A percentile compares a stretch with the other conserved stretches of the same genome.
These are phyloP conservation scores for Corythoichthys intestinalis DNA, from an alignment of 2,113 vertebrate species.

Conservation along the genomic window DNA sequence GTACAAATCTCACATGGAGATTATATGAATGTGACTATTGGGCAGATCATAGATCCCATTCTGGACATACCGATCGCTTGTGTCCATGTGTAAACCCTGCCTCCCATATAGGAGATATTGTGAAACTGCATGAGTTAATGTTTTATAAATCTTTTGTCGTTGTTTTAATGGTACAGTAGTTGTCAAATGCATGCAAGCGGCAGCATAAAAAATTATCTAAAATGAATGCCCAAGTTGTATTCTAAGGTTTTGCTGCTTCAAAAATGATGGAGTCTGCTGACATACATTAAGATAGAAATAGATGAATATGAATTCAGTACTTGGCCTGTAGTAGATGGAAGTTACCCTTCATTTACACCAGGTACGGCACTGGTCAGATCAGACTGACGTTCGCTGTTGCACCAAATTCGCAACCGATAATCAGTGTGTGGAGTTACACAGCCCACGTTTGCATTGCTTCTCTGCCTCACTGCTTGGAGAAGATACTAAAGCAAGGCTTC, in stretches of 20 bases:
- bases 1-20: no score
- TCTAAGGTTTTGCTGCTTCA: constrained; percentile 13
- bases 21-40: no score
- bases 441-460: no score
- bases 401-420: no score
- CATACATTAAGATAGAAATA: constrained; percentile 11
- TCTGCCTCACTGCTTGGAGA: no score
- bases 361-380: no score
- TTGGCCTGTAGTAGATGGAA: constrained; percentile 39
- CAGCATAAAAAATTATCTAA: constrained; percentile 10
- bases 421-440: no score
- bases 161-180: neutral
- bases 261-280: constrained; percentile 16
- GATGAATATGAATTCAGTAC: constrained; percentile 21
- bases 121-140: neutral
- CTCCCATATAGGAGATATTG: neutral
- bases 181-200: neutral
- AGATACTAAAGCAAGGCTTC: no score
- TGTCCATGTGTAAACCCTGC: no score
- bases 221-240: neutral
- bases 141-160: neutral
- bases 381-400: no score
- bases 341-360: neutral
- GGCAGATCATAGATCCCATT: no score
- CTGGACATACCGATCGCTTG: no score